Base-by-base conservation (phyloP, 2,797 vertebrate genomes). In the Lepilemur ruficaudatus region DNA sequence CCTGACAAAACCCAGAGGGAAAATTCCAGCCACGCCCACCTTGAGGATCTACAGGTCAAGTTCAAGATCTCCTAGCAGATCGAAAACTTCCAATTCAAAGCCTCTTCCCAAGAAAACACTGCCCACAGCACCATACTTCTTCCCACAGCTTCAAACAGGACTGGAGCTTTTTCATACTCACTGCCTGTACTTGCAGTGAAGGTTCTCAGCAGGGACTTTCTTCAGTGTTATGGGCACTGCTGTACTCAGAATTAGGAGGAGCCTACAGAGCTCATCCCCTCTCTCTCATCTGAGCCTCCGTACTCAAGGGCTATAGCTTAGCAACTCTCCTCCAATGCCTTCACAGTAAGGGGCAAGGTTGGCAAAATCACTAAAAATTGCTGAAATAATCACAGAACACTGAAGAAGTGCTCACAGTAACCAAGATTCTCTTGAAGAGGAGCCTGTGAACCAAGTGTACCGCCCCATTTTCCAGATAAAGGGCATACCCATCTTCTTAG, bases 401-500 rank as follows among this genome's bases (percentile, higher is more conserved):
- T 41, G 22, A 89, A 78, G 55, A 93, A 89, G 57, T 70, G 8
- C 22, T 75, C 73, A 10, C 4, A 6, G 9, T 13, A 63, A n/a
- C 67, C 52, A 89, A 57, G 14, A 15, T 69, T 81, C 32, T 59
- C 86, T 83, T n/a, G 4, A 93, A 57, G 18, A 73, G 22, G 8
- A 79, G 57, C 13, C 38, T 69, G 23, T 48, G n/a, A 93, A 67
- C n/a, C 52, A 92, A 86, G 18, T 43, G 4, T 65, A 81, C 46
- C 63, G 67, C 46, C 32, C 82, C 72, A 12, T 79, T 96, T 96
- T 81, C 22, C 41, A 91, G 76, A 75, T 65, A 81, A 89, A 92
- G 61, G 46, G 63, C 59, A 57, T 38, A 57, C 8, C 41, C 55
- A 55, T 70, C 61, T 83, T 43, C 52, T 69, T 63, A 46, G 22